Base-by-base conservation (phyloP, 2,113 vertebrate species). In the Cygnus atratus region DNA sequence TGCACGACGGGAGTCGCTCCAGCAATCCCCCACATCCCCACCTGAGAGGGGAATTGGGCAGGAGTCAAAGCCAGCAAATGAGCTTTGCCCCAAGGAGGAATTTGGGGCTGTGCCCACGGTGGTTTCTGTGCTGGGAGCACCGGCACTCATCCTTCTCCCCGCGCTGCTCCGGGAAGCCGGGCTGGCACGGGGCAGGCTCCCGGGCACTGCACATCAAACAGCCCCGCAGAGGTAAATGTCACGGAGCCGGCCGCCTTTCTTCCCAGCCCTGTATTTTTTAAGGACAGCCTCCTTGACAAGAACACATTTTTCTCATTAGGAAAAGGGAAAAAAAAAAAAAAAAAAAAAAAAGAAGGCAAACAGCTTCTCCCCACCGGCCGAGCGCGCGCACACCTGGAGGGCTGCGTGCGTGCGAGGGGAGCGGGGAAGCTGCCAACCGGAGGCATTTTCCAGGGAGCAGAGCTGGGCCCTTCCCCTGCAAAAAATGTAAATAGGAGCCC, bases 401-500 rank as follows among this genome's bases (percentile, higher is more conserved):
- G 20, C 13, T 67, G 62, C 72, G 74, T 1, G 3, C 39, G 50
- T 54, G 43, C 1, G 0, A 20, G 58, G 58, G 25, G 41, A 68
- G 73, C 19, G 15, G 70, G 76, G 41, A 68, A 84, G 72, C 89
- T 75, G 74, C 14, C 68, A 95, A 92, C n/a, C 25, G 12, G 59
- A 76, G 31, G 48, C 74, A 58, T 75, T 96, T 88, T 85, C 81
- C 88, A 71, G 66, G 71, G 89, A 90, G 59, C 37, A 77, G 88
- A 88, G 62, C 11, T 3, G 10, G 44, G 43, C 84, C 90, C 26
- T 88, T 75, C 75, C 79, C 58, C 92, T 43, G 74, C 3, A 57
- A 62, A 75, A 66, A 71, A 95, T 33, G 92, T 82, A 96, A 96
- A 87, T 44, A 87, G 86, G 85, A 96, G 89, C 75, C 95, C 97